Percentiles rank a stretch among this genome's conserved stretches.
Conservation (phyloP, 1,140 invertebrate species). For the Drosophila baimaii region DNA sequence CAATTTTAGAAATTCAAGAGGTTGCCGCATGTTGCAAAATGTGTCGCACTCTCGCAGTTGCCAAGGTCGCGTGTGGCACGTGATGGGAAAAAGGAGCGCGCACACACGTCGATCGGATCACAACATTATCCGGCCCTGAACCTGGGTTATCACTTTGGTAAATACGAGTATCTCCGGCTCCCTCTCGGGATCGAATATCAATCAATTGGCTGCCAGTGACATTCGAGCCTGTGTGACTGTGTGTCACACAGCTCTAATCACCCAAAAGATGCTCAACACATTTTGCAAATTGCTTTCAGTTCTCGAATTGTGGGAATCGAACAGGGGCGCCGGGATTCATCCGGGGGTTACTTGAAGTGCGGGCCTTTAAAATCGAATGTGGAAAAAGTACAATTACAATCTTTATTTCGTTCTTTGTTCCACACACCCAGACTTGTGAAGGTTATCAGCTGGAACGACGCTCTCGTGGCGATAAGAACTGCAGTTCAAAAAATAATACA, state of each 20-base stretch:
- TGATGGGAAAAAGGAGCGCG: conserved; percentile 74
- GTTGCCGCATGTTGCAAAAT: conserved; percentile 75
- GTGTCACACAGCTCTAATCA: conserved; percentile 35
- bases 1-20: conserved; percentile 76
- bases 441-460: conserved; percentile 54
- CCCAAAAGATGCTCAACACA: conserved; percentile 67
- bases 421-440: conserved; percentile 43
- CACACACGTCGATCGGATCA: conserved; percentile 73
- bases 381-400: conserved; percentile 41
- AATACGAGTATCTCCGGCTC: conserved; percentile 41
- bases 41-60: conserved; percentile 62
- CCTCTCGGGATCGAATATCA: conserved; percentile 66
- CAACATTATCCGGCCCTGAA: conserved; percentile 74
- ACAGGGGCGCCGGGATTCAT: not conserved
- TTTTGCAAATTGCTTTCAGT: conserved; percentile 64
- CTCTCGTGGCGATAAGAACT: conserved; percentile 46
- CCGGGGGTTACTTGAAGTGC: conserved; percentile 36
- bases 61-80: conserved; percentile 74
- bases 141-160: conserved; percentile 75
- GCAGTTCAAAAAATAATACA: conserved; percentile 22
- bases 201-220: conserved; percentile 67
- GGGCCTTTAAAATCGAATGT: conserved; percentile 25
- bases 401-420: conserved; percentile 43
- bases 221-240: conserved; percentile 24
- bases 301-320: conserved; percentile 53